These are phyloP conservation scores for Montipora foliosa DNA, from an alignment of 64 coral and sea anemone genomes.

Conservation along the genomic window DNA sequence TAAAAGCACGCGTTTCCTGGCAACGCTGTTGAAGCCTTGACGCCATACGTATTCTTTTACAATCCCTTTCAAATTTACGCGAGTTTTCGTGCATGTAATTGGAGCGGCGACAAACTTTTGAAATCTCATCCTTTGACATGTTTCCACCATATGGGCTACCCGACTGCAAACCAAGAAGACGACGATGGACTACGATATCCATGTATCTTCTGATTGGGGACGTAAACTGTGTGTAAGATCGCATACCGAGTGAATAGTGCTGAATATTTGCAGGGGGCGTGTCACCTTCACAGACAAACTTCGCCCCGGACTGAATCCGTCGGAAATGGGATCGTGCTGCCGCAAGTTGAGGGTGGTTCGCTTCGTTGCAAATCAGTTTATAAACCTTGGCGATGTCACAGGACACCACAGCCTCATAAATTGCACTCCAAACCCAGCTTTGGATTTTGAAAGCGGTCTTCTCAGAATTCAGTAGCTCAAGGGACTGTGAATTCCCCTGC, in stretches of 20 bases:
- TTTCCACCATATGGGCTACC: not conserved
- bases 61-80: constrained; percentile 77
- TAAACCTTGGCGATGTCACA: constrained; percentile 29
- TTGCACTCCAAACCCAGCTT: constrained; percentile 28
- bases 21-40: constrained; percentile 32
- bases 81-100: constrained; percentile 71
- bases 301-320: constrained; percentile 69
- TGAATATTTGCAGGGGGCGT: not conserved
- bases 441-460: constrained; percentile 14
- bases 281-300: constrained; percentile 61
- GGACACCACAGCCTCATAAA: constrained; percentile 30
- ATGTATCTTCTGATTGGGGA: constrained; percentile 93
- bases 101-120: constrained; percentile 71
- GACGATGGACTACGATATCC: constrained; percentile 88
- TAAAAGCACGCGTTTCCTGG: constrained; percentile 33
- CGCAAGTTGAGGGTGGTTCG: constrained; percentile 76
- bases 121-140: constrained; percentile 47
- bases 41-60: constrained; percentile 76
- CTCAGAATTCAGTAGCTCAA: not conserved
- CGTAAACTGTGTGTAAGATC: constrained; percentile 82
- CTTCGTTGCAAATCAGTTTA: constrained; percentile 68
- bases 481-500: not conserved
- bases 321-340: constrained; percentile 41
- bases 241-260: constrained; percentile 76
- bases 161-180: constrained; percentile 20